Conservation (phyloP, 2,113 vertebrate species). For the Pelecanoides urinatrix region DNA sequence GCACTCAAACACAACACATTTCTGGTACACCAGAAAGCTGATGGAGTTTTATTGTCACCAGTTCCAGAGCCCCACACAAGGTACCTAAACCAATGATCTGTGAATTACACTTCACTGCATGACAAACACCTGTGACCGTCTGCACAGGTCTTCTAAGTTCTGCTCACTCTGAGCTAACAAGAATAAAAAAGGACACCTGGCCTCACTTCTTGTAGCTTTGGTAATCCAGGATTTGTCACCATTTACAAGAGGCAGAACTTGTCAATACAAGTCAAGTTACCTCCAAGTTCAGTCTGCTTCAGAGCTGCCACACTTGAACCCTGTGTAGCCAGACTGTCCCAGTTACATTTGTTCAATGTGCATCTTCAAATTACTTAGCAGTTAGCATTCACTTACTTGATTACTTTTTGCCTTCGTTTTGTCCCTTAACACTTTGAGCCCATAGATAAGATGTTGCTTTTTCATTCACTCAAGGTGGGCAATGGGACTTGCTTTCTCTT, state of each 20-base stretch:
- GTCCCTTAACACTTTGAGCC: neutral
- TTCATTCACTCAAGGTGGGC: neutral
- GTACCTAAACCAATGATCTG: neutral
- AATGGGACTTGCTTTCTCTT: neutral
- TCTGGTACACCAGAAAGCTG: neutral
- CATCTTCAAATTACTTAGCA: neutral
- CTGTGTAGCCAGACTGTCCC: neutral
- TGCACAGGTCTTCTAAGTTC: neutral
- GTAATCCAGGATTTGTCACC: neutral
- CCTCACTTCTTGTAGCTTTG: neutral
- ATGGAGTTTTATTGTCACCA: neutral
- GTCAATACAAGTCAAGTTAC: neutral
- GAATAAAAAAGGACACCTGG: neutral
- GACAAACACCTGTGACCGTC: neutral
- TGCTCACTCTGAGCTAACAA: neutral
- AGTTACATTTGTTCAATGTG: too few relatives aligned
- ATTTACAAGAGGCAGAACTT: neutral
- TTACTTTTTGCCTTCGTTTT: neutral
- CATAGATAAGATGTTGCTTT: neutral
- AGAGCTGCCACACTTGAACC: neutral
- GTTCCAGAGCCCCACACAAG: neutral
- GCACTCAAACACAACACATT: neutral
- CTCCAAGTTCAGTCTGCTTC: neutral
- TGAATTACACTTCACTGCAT: too few relatives aligned
- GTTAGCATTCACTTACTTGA: neutral